Percentiles rank a stretch among this genome's conserved stretches.
These are phyloP conservation scores for Jacana jacana DNA, from an alignment of 2,113 vertebrate genomes.

Conservation along the genomic window DNA sequence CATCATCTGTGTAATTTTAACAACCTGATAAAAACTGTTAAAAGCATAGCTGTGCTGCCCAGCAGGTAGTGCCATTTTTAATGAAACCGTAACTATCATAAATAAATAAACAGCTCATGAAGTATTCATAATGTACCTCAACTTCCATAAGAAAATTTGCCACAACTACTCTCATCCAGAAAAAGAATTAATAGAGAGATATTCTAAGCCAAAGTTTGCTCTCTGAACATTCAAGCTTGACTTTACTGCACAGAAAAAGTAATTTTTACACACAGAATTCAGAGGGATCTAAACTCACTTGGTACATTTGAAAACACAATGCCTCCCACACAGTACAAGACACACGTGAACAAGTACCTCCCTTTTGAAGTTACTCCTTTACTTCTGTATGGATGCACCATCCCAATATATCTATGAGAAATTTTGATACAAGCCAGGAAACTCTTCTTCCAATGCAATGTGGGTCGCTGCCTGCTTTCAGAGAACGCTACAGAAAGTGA, in stretches of 20 bases:
- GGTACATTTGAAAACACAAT: not conserved
- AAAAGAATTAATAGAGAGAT: not conserved
- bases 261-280: not conserved
- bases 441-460: accelerated
- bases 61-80: slow-evolving; percentile 77
- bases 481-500: not conserved
- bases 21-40: slow-evolving; percentile 77
- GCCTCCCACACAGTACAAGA: not conserved
- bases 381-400: not conserved
- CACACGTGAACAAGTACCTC: not conserved
- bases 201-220: not conserved
- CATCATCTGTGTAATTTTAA: slow-evolving; percentile 74
- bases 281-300: not conserved
- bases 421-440: not conserved
- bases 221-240: not conserved
- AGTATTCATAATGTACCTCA: slow-evolving; percentile 70
- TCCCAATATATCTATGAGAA: not conserved
- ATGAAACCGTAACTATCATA: slow-evolving; percentile 70
- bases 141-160: slow-evolving; percentile 12
- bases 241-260: not conserved
- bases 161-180: not conserved
- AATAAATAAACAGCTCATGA: slow-evolving; percentile 75
- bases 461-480: not conserved
- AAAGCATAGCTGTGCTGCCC: slow-evolving; percentile 77
- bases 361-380: not conserved